Evolutionary conservation across 2,113 vertebrate species (phyloP).

Genomic region (Cryptoleucopteryx plumbea): DNA sequence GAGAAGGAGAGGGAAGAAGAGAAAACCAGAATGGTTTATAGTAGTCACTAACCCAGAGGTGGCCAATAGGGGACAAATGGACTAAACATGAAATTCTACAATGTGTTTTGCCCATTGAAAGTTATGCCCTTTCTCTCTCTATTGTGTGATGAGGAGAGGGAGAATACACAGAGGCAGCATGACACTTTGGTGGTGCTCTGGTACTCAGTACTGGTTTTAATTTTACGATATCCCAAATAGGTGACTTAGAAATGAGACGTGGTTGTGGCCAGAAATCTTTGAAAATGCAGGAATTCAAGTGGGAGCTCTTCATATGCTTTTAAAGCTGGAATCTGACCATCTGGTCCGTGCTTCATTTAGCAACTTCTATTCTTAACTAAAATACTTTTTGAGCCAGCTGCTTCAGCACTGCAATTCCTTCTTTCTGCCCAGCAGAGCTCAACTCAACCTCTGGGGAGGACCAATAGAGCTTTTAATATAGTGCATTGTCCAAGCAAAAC

Average conservation of each 20-base stretch:
- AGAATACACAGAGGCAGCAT: neutral
- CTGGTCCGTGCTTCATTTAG: conserved; percentile 43
- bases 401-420: neutral
- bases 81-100: neutral
- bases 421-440: conserved; percentile 15
- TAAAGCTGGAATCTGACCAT: conserved; percentile 44
- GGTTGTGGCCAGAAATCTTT: neutral
- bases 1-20: neutral
- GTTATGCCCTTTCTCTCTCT: neutral
- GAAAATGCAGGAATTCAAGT: conserved; percentile 22
- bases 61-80: neutral
- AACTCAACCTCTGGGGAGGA: conserved; percentile 9
- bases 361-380: conserved; percentile 52
- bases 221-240: neutral
- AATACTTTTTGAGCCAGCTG: conserved; percentile 35
- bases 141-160: neutral
- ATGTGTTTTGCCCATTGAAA: neutral
- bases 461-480: neutral
- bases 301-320: conserved; percentile 7
- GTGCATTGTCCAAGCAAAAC: neutral
- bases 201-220: neutral
- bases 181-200: neutral
- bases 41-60: neutral
- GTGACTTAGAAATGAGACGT: neutral
- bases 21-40: neutral